Conservation (phyloP, 2,888 invertebrate genomes). For the Petrolisthes manimaculis region DNA sequence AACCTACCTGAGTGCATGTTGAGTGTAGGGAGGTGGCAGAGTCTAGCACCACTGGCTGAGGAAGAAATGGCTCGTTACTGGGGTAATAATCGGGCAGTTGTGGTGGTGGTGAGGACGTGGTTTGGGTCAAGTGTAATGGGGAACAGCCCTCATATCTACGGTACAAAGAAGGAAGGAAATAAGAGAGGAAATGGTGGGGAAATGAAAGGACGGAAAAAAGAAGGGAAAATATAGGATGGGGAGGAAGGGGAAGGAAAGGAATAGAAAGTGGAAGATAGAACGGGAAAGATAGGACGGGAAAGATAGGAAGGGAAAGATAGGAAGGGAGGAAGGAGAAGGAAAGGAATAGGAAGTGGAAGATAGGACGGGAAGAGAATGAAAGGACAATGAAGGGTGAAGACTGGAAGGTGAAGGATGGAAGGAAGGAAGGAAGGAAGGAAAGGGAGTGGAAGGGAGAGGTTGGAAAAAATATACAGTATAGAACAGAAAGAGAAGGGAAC, state of each 20-base stretch:
- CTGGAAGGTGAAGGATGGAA: background rate
- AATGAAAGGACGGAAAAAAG: background rate
- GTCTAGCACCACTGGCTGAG: no score
- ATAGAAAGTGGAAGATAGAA: constrained; percentile 19
- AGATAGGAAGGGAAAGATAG: background rate
- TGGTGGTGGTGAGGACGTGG: no score
- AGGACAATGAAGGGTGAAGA: constrained; percentile 1
- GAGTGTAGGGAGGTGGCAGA: no score
- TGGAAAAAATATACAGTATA: background rate
- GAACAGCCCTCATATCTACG: no score
- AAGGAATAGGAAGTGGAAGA: background rate
- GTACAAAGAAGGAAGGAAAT: background rate
- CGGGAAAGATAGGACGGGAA: constrained; percentile 14
- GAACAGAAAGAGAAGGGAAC: background rate
- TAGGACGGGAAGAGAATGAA: background rate
- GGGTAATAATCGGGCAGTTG: no score
- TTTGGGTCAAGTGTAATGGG: no score
- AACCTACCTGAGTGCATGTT: no score
- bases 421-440: background rate
- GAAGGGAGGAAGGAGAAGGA: background rate
- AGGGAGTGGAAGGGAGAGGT: background rate
- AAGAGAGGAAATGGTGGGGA: background rate
- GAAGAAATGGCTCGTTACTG: no score
- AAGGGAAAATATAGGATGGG: background rate
- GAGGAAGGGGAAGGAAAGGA: background rate